Evolutionary conservation across 2,113 vertebrate species (phyloP), one percentile per base, ranked within the genome.

Genomic region (Pterocles orientalis): DNA sequence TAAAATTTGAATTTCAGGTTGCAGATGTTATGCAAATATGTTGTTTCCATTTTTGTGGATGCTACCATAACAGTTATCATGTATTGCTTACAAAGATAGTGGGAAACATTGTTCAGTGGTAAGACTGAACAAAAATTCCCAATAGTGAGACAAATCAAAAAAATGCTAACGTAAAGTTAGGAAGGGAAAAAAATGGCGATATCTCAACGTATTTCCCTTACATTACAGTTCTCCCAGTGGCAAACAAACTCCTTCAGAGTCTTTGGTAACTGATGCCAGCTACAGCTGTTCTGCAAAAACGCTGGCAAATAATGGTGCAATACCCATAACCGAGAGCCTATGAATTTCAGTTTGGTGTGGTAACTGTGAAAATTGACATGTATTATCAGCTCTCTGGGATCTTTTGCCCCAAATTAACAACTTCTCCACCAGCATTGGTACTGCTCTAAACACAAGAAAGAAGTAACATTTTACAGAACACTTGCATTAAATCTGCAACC

Each of bases 221-320:
- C 98, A 71, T 98, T 98, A 82, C 98, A 98, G 6, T 98, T 96
- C 82, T 98, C 98, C 98, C 98, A 98, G 33, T 96, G 97, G 92
- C 98, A 98, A 56, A 89, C 84, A 29, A 98, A 97, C 54, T 96
- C 94, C 19, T 98, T 97, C 0, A 56, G 96, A 78, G 96, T 94
- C 51, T 98, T 98, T 2, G 98, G 97, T 24, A 98, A 83, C 56
- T 98, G 92, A 88, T 98, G 98, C 81, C 96, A 98, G 96, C 94
- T 97, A 85, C 95, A 95, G 24, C 94, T 53, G n/a, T 96, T 98
- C 91, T 94, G 95, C 86, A 97, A 98, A 95, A 97, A 97, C 31
- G 78, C 92, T 41, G 98, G 98, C 66, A 98, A 96, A 57, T 98
- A 75, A 1, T 91, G 94, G 43, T 96, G 97, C 11, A 95, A 94